Evolutionary conservation across 2,797 vertebrate genomes (phyloP), one percentile per base, ranked within the genome.

Genomic region (Amblyopsis hoosieri): DNA sequence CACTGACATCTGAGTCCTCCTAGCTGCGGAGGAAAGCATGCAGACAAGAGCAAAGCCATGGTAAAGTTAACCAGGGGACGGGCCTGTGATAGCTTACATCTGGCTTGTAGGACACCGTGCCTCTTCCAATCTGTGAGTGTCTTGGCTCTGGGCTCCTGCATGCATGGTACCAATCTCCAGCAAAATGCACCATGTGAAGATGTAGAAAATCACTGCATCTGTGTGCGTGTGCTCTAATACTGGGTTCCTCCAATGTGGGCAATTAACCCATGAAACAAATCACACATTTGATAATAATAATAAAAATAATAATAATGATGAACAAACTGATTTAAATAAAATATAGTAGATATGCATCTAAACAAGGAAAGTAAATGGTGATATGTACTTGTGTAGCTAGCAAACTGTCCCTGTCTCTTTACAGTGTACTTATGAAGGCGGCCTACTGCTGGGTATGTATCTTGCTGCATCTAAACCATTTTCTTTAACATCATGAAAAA

Each of bases 21-120:
- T 71, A 71, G 71, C 7, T 14, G 13, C 57, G 79, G 77, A 81
- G 82, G 76, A 72, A 67, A 67, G 31, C 9, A 67, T 65, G 31
- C 9, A 45, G 58, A 58, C 71, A 55, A 72, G 69, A 66, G 17
- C 66, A 72, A 65, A 70, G 31, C 66, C 42, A 42, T 62, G 49
- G 42, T 62, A 50, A 66, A 66, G 62, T 65, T 54, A 52, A 58
- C 57, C 64, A 70, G 60, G 62, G 60, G 60, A 9, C 29, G 19
- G 15, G 42, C 12, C 57, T 33, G 55, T 60, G 54, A 49, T 64
- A 4, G 10, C 37, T 33, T 64, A 46, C 8, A 12, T 53, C 47
- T 59, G 8, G 66, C 19, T 46, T 33, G 33, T 5, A 29, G 65
- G 58, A 51, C 14, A 33, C n/a, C 0, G 0, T 33, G 17, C 17